These are phyloP conservation scores for Neodiprion fabricii DNA, from an alignment of 1,140 invertebrate genomes.

Conservation along the genomic window DNA sequence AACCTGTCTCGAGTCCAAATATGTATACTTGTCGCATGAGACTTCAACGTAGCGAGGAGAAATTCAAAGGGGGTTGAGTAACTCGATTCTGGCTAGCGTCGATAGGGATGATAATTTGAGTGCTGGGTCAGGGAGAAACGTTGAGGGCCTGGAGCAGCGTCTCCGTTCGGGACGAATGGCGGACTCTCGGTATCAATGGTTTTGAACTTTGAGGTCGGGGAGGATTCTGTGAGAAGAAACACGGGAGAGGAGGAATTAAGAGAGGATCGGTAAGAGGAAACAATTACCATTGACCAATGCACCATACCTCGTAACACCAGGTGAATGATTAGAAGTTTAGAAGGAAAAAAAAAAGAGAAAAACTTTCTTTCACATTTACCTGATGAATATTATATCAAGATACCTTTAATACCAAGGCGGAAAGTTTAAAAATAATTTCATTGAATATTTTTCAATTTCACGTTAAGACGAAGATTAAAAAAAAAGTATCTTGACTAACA, in stretches of 20 bases:
- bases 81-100: slow-evolving; percentile 42
- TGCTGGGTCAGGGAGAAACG: slow-evolving; percentile 55
- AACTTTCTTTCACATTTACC: too few species aligned
- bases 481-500: too few species aligned
- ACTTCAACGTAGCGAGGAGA: too few species aligned
- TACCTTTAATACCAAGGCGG: too few species aligned
- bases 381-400: too few species aligned
- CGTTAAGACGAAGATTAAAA: too few species aligned
- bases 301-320: not conserved
- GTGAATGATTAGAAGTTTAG: too few species aligned
- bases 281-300: not conserved
- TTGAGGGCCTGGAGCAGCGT: slow-evolving; percentile 55
- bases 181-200: slow-evolving; percentile 45
- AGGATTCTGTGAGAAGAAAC: slow-evolving; percentile 43
- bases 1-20: not conserved
- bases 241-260: not conserved
- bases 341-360: too few species aligned
- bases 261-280: not conserved
- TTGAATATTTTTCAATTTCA: too few species aligned
- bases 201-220: slow-evolving; percentile 53
- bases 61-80: not conserved
- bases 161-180: slow-evolving; percentile 49
- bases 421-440: too few species aligned
- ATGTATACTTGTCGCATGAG: too few species aligned
- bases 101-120: slow-evolving; percentile 55